Evolutionary conservation across 2,113 vertebrate species (phyloP), one percentile per base, ranked within the genome.

Genomic region (Caloenas nicobarica): DNA sequence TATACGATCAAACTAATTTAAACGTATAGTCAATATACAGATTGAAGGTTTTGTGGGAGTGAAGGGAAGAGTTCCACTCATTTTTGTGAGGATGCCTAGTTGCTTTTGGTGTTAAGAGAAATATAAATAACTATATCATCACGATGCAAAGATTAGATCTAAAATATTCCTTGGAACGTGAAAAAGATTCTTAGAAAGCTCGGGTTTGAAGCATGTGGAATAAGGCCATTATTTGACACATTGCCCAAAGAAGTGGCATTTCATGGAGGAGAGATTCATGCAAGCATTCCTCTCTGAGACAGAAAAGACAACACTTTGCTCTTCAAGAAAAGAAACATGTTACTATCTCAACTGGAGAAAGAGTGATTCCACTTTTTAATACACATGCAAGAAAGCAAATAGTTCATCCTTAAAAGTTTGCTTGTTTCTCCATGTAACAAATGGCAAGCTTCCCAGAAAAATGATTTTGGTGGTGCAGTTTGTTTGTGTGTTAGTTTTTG

Each of bases 151-250:
- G 51, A 95, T 77, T 56, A 80, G 40, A 89, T 46, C 58, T 74
- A 54, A 93, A 92, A 66, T 71, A 88, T 58, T 60, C 26, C 24
- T 38, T 78, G 85, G 66, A 95, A 91, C 48, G 62, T 50, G 53
- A 85, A 73, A 81, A 93, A 29, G 18, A 66, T 94, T 92, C 66
- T 80, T 56, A 66, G 71, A 94, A 80, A 93, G 60, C 42, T 77
- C 33, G 82, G 42, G 31, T 46, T 58, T 81, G 40, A 84, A 82
- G 81, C 9, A 62, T 42, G n/a, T 69, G 70, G 38, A 82, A 25
- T 61, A 80, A 86, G 70, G 71, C 54, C 66, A 38, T 82, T 81
- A 73, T 64, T 62, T 73, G 66, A 85, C 57, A 87, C 18, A 22
- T 21, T 44, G 36, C 31, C 66, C 40, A 88, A 38, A 85, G 54